Evolutionary conservation across 1,140 invertebrate species (phyloP), one percentile per base, ranked within the genome.

Genomic region (Drosophila albomicans): DNA sequence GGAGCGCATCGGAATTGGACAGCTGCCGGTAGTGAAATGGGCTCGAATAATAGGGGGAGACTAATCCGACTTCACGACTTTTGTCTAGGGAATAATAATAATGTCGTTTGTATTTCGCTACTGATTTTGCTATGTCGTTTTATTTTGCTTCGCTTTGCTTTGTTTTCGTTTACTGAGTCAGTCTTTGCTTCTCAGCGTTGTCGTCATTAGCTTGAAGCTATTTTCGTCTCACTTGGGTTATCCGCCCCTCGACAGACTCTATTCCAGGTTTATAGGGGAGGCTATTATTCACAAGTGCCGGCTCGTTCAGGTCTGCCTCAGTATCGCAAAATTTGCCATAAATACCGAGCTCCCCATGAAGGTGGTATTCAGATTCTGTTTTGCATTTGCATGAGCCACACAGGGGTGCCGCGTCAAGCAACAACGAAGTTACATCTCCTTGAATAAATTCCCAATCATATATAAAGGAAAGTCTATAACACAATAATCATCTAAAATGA

Each of bases 51-150:
- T 15, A 25, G 38, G 49, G 48, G 49, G 41, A 11, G 48, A 52
- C 15, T 51, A 38, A 45, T 69, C 35, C 30, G 11, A 45, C 48
- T 54, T 54, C 67, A 67, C 64, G 59, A 71, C 68, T 71, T 64
- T 71, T 73, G 74, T 76, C 49, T 69, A 66, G 73, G 80, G 84
- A 78, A 87, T 84, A 84, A 32, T 88, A 88, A 87, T 87, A 84
- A 84, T 80, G 84, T 89, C 84, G 78, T 89, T 87, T 84, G 84
- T 88, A 84, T 87, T 84, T 82, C 32, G 46, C 69, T 77, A 54
- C 57, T 64, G 78, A 48, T 74, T 79, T 85, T 74, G 78, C 69
- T 74, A 72, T 69, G 35, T 72, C 32, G 45, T 66, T 41, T 38
- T 13, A 6, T 43, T 43, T 43, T 6, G 41, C 4, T 13, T 68